phyloP scores from a whole-genome alignment of 2,113 vertebrate species.

The Callocephalon fimbriatum region DNA sequence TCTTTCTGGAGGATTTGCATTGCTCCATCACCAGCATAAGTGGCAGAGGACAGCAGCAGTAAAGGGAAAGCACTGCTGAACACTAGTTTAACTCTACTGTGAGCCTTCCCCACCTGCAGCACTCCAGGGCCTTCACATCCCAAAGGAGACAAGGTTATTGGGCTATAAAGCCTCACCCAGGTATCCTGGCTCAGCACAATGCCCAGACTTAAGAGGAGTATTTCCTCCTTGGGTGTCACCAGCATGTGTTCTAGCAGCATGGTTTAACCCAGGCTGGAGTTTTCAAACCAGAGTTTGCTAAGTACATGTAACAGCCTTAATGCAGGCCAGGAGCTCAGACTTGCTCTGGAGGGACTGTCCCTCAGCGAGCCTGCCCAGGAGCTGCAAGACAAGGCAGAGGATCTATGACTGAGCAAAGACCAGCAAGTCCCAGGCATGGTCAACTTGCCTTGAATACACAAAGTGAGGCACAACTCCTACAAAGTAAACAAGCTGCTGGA shows the following conservation, averaged over 20 bases:
- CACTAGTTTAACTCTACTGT: background rate
- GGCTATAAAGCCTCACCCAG: background rate
- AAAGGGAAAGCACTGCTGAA: background rate
- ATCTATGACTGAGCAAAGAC: background rate
- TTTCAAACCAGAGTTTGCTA: background rate
- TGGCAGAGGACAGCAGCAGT: background rate
- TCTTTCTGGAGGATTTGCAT: background rate
- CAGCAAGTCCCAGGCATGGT: background rate
- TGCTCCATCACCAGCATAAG: fast-evolving
- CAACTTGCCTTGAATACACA: background rate
- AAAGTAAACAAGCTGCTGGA: background rate
- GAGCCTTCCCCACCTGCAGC: fast-evolving
- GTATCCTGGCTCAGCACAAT: background rate
- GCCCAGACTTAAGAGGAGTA: background rate
- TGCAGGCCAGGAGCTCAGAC: background rate
- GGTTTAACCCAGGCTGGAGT: background rate
- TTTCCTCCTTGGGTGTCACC: background rate
- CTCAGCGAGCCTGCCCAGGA: background rate
- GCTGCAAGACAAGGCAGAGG: background rate
- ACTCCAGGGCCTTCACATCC: background rate
- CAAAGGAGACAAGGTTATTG: background rate
- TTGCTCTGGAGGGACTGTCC: background rate
- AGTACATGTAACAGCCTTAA: background rate
- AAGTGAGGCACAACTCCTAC: background rate
- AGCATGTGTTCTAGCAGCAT: background rate